Percentiles rank a stretch among this genome's conserved stretches.
Evolutionary conservation across 1,140 invertebrate genomes (phyloP).

Genomic region (Papilio dardanus): DNA sequence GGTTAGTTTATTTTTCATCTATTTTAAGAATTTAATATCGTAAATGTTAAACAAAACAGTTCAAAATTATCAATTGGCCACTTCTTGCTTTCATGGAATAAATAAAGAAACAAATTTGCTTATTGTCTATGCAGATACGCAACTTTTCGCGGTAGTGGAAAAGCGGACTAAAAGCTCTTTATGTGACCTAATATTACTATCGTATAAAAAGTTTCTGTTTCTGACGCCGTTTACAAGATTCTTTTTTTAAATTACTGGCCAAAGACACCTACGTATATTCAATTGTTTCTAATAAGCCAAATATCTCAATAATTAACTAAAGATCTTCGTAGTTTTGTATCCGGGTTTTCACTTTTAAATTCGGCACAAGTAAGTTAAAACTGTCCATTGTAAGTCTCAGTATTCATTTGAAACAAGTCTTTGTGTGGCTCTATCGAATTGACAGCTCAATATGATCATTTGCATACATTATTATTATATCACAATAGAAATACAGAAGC

Average conservation of each 20-base stretch:
- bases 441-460: slow-evolving; percentile 14
- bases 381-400: background rate
- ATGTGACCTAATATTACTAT: too few species aligned
- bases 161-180: too few species aligned
- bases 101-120: too few species aligned
- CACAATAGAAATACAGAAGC: background rate
- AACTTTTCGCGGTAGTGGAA: too few species aligned
- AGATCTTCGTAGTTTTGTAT: background rate
- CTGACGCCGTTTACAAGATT: too few species aligned
- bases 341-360: slow-evolving; percentile 6
- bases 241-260: too few species aligned
- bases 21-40: background rate
- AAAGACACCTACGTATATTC: background rate
- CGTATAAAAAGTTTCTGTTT: too few species aligned
- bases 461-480: slow-evolving; percentile 21
- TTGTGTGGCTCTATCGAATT: background rate
- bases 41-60: too few species aligned
- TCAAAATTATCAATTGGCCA: too few species aligned
- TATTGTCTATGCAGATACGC: too few species aligned
- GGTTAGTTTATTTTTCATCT: background rate
- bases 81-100: too few species aligned
- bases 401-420: background rate
- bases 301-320: background rate
- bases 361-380: background rate
- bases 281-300: background rate